Evolutionary conservation across 2,113 vertebrate genomes (phyloP).

Genomic region (Gasterosteus aculeatus): DNA sequence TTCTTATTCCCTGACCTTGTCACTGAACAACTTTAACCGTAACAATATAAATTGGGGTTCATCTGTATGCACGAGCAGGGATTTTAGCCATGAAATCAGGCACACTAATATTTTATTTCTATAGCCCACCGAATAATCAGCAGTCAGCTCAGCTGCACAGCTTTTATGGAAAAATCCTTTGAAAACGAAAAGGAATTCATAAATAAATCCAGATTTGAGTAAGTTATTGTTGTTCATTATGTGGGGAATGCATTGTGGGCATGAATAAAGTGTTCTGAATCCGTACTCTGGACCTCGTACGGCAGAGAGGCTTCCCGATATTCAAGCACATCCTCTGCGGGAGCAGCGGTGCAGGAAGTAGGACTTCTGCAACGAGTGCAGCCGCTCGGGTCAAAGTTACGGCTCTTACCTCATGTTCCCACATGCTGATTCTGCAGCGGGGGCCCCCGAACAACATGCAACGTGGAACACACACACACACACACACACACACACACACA

Average conservation of each 20-base stretch:
- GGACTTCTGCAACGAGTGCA: slow-evolving; percentile 21
- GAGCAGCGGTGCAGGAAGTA: slow-evolving; percentile 24
- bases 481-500: slow-evolving; percentile 53
- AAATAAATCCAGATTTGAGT: slow-evolving; percentile 57
- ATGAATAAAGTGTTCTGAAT: slow-evolving; percentile 19
- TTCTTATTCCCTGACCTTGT: slow-evolving; percentile 73
- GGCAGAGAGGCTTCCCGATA: slow-evolving; percentile 7
- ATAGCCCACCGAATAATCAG: slow-evolving; percentile 53
- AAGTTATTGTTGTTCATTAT: slow-evolving; percentile 57
- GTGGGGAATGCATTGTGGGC: slow-evolving; percentile 12
- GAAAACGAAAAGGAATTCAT: slow-evolving; percentile 58
- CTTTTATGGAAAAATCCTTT: slow-evolving; percentile 38
- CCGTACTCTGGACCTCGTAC: not conserved
- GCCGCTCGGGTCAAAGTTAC: slow-evolving; percentile 65
- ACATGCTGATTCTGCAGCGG: slow-evolving; percentile 94
- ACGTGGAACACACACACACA: slow-evolving; percentile 68
- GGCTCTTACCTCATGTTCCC: slow-evolving; percentile 63
- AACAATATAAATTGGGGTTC: slow-evolving; percentile 74
- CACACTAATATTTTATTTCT: slow-evolving; percentile 64
- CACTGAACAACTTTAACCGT: slow-evolving; percentile 72
- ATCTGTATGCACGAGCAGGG: slow-evolving; percentile 69
- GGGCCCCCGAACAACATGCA: slow-evolving; percentile 67
- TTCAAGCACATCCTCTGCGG: slow-evolving; percentile 34
- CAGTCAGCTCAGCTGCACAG: slow-evolving; percentile 39
- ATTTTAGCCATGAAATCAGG: slow-evolving; percentile 63